A percentile compares a stretch with the other conserved stretches of the same genome.
phyloP scores from a whole-genome alignment of 2,113 vertebrate species.

The Hiodon tergisus region DNA sequence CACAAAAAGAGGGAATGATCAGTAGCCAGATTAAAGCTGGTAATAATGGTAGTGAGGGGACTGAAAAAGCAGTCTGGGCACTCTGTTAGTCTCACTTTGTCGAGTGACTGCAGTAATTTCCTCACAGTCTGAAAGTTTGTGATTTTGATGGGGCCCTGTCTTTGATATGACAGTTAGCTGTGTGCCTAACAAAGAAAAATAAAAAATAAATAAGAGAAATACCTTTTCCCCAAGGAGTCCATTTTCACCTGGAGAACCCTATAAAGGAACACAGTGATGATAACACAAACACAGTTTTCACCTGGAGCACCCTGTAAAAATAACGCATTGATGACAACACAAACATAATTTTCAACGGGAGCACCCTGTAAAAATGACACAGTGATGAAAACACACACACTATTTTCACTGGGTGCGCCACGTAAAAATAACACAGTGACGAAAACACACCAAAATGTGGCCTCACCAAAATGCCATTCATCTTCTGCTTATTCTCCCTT shows the following conservation, averaged over 20 bases:
- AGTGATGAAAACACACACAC: neutral
- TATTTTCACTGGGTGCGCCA: neutral
- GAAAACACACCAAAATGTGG: neutral
- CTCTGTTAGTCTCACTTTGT: slow-evolving; percentile 12
- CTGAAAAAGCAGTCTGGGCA: slow-evolving; percentile 48
- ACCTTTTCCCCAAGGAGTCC: slow-evolving; percentile 65
- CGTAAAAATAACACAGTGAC: neutral
- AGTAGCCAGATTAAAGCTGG: slow-evolving; percentile 48
- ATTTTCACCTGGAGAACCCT: slow-evolving; percentile 66
- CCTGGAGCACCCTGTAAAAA: slow-evolving; percentile 40
- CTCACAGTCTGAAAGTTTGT: slow-evolving; percentile 32
- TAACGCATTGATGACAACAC: slow-evolving; percentile 14
- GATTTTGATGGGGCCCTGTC: slow-evolving; percentile 24
- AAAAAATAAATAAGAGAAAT: slow-evolving; percentile 12
- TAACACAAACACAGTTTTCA: no score
- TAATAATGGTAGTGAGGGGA: slow-evolving; percentile 50
- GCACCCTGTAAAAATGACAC: neutral
- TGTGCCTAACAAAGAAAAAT: slow-evolving; percentile 7
- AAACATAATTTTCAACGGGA: neutral
- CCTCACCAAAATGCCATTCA: neutral
- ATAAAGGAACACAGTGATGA: no score
- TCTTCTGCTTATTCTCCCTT: no score
- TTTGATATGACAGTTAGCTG: neutral
- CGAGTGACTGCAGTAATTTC: slow-evolving; percentile 42
- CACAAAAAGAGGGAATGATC: slow-evolving; percentile 50